Percentiles rank a stretch among this genome's conserved stretches.
phyloP scores from a whole-genome alignment of 2,888 invertebrate species.

The Drosophila prolongata region DNA sequence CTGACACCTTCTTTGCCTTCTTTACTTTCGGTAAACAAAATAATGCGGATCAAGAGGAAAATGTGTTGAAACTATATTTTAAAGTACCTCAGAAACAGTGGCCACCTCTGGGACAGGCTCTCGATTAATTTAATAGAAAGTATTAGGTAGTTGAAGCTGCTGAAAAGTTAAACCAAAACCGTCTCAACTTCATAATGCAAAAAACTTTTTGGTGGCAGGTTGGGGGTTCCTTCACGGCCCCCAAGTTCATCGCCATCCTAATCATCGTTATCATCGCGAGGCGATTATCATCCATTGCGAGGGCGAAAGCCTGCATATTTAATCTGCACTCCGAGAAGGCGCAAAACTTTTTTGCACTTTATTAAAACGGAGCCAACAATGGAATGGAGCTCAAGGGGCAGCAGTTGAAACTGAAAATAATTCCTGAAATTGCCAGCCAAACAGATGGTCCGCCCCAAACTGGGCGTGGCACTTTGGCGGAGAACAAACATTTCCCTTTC shows the following conservation, averaged over 20 bases:
- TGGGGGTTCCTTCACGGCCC: conserved; percentile 15
- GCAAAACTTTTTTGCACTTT: conserved; percentile 61
- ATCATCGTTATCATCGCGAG: conserved; percentile 18
- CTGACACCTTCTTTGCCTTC: background rate
- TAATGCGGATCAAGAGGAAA: background rate
- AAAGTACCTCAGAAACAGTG: background rate
- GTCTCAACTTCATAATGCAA: conserved; percentile 58
- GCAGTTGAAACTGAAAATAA: conserved; percentile 34
- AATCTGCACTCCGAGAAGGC: conserved; percentile 68
- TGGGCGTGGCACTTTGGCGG: conserved; percentile 3
- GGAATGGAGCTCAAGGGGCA: conserved; percentile 22
- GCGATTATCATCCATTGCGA: conserved; percentile 35
- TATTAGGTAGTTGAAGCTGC: conserved; percentile 51
- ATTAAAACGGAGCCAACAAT: conserved; percentile 42
- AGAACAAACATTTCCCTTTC: conserved; percentile 10
- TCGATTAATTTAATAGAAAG: conserved; percentile 69
- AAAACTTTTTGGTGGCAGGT: conserved; percentile 40
- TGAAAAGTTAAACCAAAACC: conserved; percentile 35
- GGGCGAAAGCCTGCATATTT: conserved; percentile 71
- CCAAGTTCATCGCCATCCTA: conserved; percentile 26
- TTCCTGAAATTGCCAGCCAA: conserved; percentile 20
- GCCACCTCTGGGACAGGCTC: conserved; percentile 31
- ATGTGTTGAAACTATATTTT: background rate
- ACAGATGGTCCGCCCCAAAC: background rate
- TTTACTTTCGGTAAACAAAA: conserved; percentile 12